Evolutionary conservation across 2,888 invertebrate genomes (phyloP).

Genomic region (Andrena haemorrhoa): DNA sequence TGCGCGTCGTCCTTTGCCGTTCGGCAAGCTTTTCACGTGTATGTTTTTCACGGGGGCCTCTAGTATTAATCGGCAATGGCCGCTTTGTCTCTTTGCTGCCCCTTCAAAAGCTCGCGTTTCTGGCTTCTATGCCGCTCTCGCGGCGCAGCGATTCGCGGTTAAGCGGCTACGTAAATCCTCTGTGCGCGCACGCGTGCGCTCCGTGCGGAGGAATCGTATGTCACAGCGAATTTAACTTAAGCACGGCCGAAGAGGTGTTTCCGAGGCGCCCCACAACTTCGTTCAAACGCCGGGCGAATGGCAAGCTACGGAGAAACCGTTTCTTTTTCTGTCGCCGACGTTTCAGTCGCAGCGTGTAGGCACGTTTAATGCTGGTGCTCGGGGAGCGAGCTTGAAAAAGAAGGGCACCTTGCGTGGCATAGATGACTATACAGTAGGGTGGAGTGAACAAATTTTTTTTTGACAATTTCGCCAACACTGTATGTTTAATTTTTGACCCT

Average conservation of each 20-base stretch:
- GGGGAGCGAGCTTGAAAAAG: background rate
- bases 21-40: background rate
- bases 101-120: background rate
- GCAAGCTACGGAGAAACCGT: background rate
- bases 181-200: constrained; percentile 13
- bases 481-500: too few species aligned
- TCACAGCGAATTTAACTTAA: constrained; percentile 54
- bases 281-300: constrained; percentile 43
- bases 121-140: background rate
- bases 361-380: background rate
- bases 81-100: background rate
- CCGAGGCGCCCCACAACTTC: constrained; percentile 42
- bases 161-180: background rate
- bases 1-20: background rate
- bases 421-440: too few species aligned
- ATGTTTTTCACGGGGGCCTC: background rate
- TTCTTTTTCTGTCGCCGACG: background rate
- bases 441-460: too few species aligned
- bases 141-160: background rate
- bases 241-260: constrained; percentile 40
- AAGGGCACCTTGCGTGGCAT: too few species aligned
- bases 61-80: constrained; percentile 17
- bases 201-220: constrained; percentile 46
- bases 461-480: too few species aligned
- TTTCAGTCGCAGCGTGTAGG: background rate